Evolutionary conservation across 2,888 invertebrate genomes (phyloP), one percentile per base, ranked within the genome.

Genomic region (Invenusta paracnida): DNA sequence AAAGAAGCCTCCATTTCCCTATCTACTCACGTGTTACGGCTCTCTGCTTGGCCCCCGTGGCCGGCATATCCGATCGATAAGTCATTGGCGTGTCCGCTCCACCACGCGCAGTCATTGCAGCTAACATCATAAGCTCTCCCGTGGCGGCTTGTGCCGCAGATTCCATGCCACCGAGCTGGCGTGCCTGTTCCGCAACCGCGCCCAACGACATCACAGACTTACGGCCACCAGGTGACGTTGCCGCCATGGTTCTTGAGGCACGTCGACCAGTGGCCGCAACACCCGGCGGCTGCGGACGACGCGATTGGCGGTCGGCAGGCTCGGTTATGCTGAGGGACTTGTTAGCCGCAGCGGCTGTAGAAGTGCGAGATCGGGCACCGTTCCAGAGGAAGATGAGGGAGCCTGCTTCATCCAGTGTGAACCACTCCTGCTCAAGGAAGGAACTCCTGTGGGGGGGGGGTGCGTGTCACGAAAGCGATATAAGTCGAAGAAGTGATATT

Each of bases 381-480:
- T 90, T 90, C 90, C 90, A 90, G 17, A 89, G 90, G 29, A 90
- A 89, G 30, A 91, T 88, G 86, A 91, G 87, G 23, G 90, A 90
- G 82, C 90, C 90, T 48, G 90, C 89, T 23, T 90, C 90, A 88
- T 91, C 91, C 87, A 90, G 89, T 1, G 90, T 89, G 88, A 91
- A 90, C 91, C 91, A 91, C 86, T 91, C 91, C 48, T 89, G 90
- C 87, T 91, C 91, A 86, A 91, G 87, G 88, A 89, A 90, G 81
- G 89, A 89, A 11, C 90, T 90, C 86, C 91, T 91, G 87, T 2
- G 87, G 87, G 13, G 23, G 23, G n/a, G n/a, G n/a, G n/a, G n/a
- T n/a, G n/a, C n/a, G n/a, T n/a, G n/a, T n/a, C n/a, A n/a, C 13
- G 66, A 66, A n/a, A n/a, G n/a, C n/a, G n/a, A n/a, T n/a, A n/a